Percentiles rank a stretch among this genome's conserved stretches.
These are phyloP conservation scores for Ornithorhynchus anatinus DNA, from an alignment of 2,113 vertebrate species.

Conservation along the genomic window DNA sequence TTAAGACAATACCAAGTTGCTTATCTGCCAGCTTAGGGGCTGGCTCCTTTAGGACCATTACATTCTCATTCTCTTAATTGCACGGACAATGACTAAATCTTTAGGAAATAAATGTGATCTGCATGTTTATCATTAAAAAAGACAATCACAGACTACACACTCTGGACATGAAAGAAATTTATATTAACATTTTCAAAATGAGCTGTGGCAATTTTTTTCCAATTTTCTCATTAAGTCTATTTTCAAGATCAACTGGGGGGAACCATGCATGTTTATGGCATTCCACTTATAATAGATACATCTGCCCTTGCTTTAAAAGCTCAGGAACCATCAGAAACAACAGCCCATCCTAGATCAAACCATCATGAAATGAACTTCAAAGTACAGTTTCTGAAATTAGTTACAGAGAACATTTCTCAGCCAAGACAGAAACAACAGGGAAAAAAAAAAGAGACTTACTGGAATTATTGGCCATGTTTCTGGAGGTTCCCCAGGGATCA, in stretches of 20 bases:
- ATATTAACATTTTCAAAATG: neutral
- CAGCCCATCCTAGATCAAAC: no score
- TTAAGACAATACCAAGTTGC: neutral
- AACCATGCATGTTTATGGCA: neutral
- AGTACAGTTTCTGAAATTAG: no score
- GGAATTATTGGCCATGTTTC: no score
- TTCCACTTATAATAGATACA: no score
- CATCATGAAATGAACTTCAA: no score
- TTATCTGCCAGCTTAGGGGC: constrained; percentile 39
- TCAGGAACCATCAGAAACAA: no score
- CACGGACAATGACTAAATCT: constrained; percentile 21
- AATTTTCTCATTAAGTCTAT: neutral
- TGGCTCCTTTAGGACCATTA: constrained; percentile 45
- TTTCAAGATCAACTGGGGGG: neutral
- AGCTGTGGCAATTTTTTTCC: neutral
- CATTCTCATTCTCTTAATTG: constrained; percentile 65
- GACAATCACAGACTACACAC: neutral
- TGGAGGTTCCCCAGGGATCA: no score
- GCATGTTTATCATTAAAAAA: neutral
- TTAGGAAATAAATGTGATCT: constrained; percentile 15
- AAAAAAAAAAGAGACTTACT: neutral
- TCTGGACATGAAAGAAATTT: neutral
- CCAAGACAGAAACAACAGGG: neutral
- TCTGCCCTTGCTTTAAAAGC: no score
- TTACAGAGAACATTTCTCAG: no score